A percentile compares a stretch with the other conserved stretches of the same genome.
Evolutionary conservation across 2,888 invertebrate genomes (phyloP).

Genomic region (Myopa testacea): DNA sequence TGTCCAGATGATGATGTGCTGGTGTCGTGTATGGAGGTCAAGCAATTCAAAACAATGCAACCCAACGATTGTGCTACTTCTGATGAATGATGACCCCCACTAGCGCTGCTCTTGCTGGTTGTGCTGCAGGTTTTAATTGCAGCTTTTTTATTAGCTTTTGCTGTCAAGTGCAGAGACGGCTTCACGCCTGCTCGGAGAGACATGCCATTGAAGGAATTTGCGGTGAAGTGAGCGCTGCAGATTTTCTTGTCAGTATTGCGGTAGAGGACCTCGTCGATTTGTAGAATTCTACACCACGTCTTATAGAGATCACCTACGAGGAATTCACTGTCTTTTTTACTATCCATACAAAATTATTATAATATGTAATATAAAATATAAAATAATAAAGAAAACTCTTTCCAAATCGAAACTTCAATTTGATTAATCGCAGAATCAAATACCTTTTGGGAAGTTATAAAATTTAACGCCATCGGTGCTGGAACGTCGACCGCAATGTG

Average conservation of each 20-base stretch:
- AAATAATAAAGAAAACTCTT: too few relatives aligned
- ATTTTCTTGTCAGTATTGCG: slow-evolving; percentile 44
- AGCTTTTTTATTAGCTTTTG: background rate
- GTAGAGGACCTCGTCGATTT: slow-evolving; percentile 43
- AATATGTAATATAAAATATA: too few relatives aligned
- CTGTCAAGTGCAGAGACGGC: slow-evolving; percentile 33
- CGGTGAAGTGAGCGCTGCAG: slow-evolving; percentile 43
- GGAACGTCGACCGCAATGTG: slow-evolving; percentile 41
- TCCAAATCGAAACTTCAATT: too few relatives aligned
- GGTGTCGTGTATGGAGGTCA: slow-evolving; percentile 38
- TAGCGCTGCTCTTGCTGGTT: slow-evolving; percentile 14
- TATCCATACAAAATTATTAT: too few relatives aligned
- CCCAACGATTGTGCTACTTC: background rate
- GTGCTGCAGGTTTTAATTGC: background rate
- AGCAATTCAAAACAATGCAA: slow-evolving; percentile 49
- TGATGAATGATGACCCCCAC: slow-evolving; percentile 11
- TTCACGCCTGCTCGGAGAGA: slow-evolving; percentile 35
- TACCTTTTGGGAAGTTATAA: slow-evolving; percentile 56
- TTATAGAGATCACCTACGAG: slow-evolving; percentile 41
- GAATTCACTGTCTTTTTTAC: too few relatives aligned
- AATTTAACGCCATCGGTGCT: slow-evolving; percentile 46
- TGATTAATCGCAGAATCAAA: background rate
- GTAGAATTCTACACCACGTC: slow-evolving; percentile 43
- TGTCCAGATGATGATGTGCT: background rate
- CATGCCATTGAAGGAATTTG: slow-evolving; percentile 28